Percentiles rank a stretch among this genome's conserved stretches.
phyloP scores from a whole-genome alignment of 2,888 invertebrate genomes.

The Microctonus hyperodae region DNA sequence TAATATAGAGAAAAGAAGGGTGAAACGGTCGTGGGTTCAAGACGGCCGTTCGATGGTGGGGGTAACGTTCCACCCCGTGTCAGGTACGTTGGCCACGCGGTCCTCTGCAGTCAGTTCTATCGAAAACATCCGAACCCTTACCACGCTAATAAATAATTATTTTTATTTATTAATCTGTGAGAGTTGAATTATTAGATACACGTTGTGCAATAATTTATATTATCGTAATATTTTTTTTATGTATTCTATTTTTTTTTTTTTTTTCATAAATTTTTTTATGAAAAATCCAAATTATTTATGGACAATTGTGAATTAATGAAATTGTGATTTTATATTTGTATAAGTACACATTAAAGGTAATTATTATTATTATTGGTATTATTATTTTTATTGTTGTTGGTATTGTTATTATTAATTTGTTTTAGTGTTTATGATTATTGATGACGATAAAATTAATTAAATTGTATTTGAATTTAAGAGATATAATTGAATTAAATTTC shows the following conservation, averaged over 20 bases:
- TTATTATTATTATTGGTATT: no score
- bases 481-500: neutral
- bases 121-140: slow-evolving; percentile 49
- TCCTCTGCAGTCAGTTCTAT: slow-evolving; percentile 50
- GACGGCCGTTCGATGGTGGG: slow-evolving; percentile 38
- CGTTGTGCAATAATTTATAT: neutral
- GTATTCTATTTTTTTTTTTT: neutral
- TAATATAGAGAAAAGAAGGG: slow-evolving; percentile 1
- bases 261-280: neutral
- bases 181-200: neutral
- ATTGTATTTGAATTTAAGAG: neutral
- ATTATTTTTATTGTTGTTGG: no score
- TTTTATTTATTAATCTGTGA: neutral
- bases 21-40: slow-evolving; percentile 18
- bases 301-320: neutral
- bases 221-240: neutral
- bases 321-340: neutral
- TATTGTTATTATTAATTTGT: no score
- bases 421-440: neutral
- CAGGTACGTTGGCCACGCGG: slow-evolving; percentile 56
- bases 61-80: slow-evolving; percentile 54
- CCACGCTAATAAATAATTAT: neutral
- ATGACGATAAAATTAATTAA: neutral
- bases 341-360: neutral
- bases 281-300: neutral